phyloP scores from a whole-genome alignment of 2,888 invertebrate genomes.

The Conops quadrifasciatus region DNA sequence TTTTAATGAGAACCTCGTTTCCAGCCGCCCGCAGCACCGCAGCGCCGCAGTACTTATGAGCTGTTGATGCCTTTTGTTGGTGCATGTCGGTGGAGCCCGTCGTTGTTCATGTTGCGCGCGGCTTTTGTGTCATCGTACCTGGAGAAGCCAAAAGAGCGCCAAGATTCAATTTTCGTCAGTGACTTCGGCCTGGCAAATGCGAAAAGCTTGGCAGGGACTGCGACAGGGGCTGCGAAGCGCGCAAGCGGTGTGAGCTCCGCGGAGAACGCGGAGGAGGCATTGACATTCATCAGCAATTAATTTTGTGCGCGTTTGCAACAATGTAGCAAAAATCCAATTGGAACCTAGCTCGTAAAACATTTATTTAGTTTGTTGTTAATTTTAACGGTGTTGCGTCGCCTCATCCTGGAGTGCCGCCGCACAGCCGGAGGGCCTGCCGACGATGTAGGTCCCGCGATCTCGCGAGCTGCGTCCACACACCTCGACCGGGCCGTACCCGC shows the following conservation, averaged over 20 bases:
- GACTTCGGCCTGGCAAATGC: conserved; percentile 55
- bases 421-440: conserved; percentile 18
- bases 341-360: conserved; percentile 56
- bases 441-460: conserved; percentile 37
- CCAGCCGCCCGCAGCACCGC: conserved; percentile 41
- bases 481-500: background rate
- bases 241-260: background rate
- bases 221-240: background rate
- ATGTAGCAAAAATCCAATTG: conserved; percentile 57
- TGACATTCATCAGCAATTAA: conserved; percentile 63
- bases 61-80: conserved; percentile 13
- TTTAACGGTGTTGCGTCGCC: conserved; percentile 34
- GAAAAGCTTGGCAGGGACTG: conserved; percentile 25
- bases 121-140: conserved; percentile 31
- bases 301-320: conserved; percentile 61
- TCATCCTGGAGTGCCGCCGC: conserved; percentile 10
- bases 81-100: conserved; percentile 35
- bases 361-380: conserved; percentile 36
- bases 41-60: conserved; percentile 46
- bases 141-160: conserved; percentile 46
- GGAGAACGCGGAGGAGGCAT: conserved; percentile 35
- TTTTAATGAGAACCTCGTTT: conserved; percentile 64
- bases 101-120: conserved; percentile 35
- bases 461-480: background rate
- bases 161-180: conserved; percentile 54